Base-by-base conservation (phyloP, 2,797 vertebrate genomes). In the Leucoraja ocellata region DNA sequence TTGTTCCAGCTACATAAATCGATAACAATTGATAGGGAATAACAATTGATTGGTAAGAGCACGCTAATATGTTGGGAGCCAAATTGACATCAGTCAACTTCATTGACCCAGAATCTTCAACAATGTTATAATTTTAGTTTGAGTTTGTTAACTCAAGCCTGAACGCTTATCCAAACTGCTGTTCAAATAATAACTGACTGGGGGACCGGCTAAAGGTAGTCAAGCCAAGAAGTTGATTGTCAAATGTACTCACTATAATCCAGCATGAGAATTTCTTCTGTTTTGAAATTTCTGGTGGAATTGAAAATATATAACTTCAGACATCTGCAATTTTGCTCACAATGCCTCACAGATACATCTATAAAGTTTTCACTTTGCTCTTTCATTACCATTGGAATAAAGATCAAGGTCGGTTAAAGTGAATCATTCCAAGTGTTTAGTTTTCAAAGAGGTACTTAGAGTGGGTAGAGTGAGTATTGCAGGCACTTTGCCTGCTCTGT, bases 221-320 rank as follows among this genome's bases (percentile, higher is more conserved):
- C 46, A 18, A 63, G 28, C n/a, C 84, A 36, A 32, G 61, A 32
- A 65, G 6, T 65, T 88, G 83, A 28, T 25, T 28, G n/a, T 63
- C 63, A 32, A 32, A 88, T 65, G 61, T 36, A 65, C 61, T 2
- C n/a, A 63, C 63, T 32, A 65, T 32, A 88, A 65, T 16, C 28
- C 63, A 65, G 14, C 21, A 10, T 65, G 84, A 65, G 61, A 63
- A 88, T 88, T 68, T 68, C 84, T 63, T 65, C 84, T 68, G 14
- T n/a, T 68, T 68, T 88, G 84, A n/a, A 84, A 61, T 84, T 28
- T 84, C 81, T 84, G 13, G 46, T 84, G 81, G 61, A 9, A 88
- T 65, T 21, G 84, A 65, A 88, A 65, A 65, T n/a, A 88, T 18
- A 88, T 88, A 9, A 63, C 68, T 63, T 88, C 65, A 88, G 61